Evolutionary conservation across 2,113 vertebrate species (phyloP).

Genomic region (Cyanoramphus novaezelandiae): DNA sequence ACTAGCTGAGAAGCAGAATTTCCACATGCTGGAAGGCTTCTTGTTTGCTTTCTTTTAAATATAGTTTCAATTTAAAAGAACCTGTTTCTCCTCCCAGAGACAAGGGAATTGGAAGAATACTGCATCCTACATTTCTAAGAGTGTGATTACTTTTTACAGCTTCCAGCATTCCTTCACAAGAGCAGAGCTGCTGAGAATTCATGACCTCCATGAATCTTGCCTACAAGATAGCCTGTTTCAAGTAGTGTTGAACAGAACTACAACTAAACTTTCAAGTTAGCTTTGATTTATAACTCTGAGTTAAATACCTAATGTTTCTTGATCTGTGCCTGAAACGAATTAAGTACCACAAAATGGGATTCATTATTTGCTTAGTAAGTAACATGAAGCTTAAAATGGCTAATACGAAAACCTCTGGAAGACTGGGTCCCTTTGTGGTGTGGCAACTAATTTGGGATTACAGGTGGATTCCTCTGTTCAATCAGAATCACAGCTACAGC

Average conservation of each 20-base stretch:
- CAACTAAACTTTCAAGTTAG: background rate
- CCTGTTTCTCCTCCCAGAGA: background rate
- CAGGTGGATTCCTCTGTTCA: background rate
- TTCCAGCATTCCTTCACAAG: background rate
- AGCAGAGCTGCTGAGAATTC: background rate
- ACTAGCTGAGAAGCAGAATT: background rate
- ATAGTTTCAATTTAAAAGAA: background rate
- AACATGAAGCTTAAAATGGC: background rate
- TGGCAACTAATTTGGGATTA: background rate
- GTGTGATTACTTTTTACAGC: background rate
- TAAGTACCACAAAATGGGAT: background rate
- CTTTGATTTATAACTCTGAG: background rate
- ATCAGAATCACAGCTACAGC: background rate
- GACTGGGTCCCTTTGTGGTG: background rate
- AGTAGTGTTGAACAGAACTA: background rate
- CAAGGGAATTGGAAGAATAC: background rate
- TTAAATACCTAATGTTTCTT: background rate
- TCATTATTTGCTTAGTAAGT: background rate
- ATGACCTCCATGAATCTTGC: background rate
- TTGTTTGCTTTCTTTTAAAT: background rate
- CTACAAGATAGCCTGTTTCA: background rate
- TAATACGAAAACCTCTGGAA: background rate
- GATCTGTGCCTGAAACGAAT: background rate
- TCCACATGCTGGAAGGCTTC: background rate
- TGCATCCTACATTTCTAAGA: background rate